Conservation (phyloP, 2,113 vertebrate species). For the Chamaetylas fuelleborni region DNA sequence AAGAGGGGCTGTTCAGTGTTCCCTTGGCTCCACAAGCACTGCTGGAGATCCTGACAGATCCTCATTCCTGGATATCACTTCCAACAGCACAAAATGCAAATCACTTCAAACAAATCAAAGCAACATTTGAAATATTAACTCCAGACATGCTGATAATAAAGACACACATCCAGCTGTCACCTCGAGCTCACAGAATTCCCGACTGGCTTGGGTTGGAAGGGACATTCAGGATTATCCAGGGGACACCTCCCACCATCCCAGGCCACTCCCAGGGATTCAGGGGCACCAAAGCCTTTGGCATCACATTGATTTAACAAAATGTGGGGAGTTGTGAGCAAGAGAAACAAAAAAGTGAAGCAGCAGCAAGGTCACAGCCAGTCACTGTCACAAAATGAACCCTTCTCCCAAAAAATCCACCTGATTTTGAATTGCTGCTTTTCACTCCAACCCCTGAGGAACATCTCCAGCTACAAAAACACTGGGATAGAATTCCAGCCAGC, state of each 20-base stretch:
- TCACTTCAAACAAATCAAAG: background rate
- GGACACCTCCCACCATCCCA: background rate
- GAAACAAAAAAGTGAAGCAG: background rate
- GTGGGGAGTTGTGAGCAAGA: background rate
- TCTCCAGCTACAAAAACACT: background rate
- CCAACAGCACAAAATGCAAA: background rate
- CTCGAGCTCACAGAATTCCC: background rate
- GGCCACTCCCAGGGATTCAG: background rate
- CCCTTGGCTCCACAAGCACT: background rate
- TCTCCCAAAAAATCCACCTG: background rate
- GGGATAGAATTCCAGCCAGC: background rate
- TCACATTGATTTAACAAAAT: background rate
- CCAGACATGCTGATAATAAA: background rate
- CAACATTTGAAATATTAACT: background rate
- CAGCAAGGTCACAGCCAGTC: fast-evolving
- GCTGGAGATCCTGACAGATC: background rate
- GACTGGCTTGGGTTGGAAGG: background rate
- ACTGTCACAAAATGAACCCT: background rate
- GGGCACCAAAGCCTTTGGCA: background rate
- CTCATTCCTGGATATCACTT: background rate
- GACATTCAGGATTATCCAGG: background rate
- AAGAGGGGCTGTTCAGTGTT: fast-evolving
- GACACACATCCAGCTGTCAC: background rate
- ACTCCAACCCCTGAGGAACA: background rate
- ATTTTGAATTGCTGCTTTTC: background rate